Conservation (phyloP, 2,113 vertebrate genomes). For the Lycaon pictus region DNA sequence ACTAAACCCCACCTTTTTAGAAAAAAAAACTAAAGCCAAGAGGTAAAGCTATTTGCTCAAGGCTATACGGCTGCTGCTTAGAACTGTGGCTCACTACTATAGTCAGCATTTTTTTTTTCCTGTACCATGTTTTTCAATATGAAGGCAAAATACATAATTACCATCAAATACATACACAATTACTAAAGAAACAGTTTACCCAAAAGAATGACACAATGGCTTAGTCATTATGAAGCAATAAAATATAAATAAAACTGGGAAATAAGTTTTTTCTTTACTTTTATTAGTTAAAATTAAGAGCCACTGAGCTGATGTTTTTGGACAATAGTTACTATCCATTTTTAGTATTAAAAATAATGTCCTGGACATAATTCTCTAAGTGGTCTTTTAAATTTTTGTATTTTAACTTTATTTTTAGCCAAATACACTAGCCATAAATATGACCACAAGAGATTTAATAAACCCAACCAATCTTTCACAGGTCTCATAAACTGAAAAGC, state of each 20-base stretch:
- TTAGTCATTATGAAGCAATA: slow-evolving; percentile 11
- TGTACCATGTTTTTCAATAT: not conserved
- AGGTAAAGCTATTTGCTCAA: slow-evolving; percentile 2
- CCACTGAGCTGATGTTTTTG: not conserved
- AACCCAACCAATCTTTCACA: slow-evolving; percentile 33
- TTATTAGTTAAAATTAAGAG: slow-evolving; percentile 49
- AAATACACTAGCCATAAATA: slow-evolving; percentile 14
- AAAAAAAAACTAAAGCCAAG: not conserved
- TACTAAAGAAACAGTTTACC: not conserved
- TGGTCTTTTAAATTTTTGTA: not conserved
- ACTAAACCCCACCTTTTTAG: not conserved
- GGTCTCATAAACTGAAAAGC: slow-evolving; percentile 48
- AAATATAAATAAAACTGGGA: slow-evolving; percentile 4
- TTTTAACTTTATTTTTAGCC: not conserved
- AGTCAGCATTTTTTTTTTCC: not conserved
- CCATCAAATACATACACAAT: slow-evolving; percentile 17
- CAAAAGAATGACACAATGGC: slow-evolving; percentile 7
- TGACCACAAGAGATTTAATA: slow-evolving; percentile 32
- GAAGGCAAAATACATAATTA: not conserved
- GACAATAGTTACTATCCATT: not conserved
- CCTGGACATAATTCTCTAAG: not conserved
- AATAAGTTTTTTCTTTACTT: not conserved
- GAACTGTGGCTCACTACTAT: not conserved
- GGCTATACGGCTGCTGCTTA: not conserved
- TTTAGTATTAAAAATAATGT: slow-evolving; percentile 41